phyloP scores from a whole-genome alignment of 2,888 invertebrate genomes.

The Tortrix viridana region DNA sequence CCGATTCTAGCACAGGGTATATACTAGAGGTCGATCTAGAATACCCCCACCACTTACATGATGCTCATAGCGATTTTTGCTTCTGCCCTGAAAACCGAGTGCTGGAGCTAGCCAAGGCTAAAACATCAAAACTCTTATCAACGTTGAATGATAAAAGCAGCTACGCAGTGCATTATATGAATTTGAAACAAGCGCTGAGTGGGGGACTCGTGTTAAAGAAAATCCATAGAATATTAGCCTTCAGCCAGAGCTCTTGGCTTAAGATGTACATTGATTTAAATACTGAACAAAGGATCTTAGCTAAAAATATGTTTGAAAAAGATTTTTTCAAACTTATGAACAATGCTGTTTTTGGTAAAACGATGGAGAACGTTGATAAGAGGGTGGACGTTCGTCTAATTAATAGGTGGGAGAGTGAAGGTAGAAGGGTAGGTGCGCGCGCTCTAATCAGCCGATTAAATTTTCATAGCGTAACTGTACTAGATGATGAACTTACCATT shows the following conservation, averaged over 20 bases:
- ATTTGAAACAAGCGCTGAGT: conserved; percentile 43
- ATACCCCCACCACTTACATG: too few species aligned
- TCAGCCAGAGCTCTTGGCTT: conserved; percentile 5
- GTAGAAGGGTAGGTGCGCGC: background rate
- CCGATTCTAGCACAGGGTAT: too few species aligned
- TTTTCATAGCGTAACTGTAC: too few species aligned
- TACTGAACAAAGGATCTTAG: conserved; percentile 11
- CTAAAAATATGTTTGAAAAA: conserved; percentile 25
- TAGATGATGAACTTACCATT: too few species aligned
- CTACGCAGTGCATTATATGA: too few species aligned
- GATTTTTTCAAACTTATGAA: conserved; percentile 35
- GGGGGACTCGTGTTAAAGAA: conserved; percentile 30
- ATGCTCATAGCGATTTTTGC: too few species aligned
- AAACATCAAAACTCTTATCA: too few species aligned
- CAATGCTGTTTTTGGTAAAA: conserved; percentile 33
- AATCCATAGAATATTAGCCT: conserved; percentile 31
- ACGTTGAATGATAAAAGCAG: too few species aligned
- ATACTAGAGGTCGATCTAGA: too few species aligned
- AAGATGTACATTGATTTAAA: conserved; percentile 37
- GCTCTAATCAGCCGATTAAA: too few species aligned
- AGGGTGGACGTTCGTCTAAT: conserved; percentile 7
- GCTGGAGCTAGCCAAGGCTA: too few species aligned
- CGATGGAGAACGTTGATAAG: conserved; percentile 32
- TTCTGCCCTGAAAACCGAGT: too few species aligned
- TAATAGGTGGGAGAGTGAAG: background rate